Conservation (phyloP, 2,797 vertebrate genomes). For the Alca torda region DNA sequence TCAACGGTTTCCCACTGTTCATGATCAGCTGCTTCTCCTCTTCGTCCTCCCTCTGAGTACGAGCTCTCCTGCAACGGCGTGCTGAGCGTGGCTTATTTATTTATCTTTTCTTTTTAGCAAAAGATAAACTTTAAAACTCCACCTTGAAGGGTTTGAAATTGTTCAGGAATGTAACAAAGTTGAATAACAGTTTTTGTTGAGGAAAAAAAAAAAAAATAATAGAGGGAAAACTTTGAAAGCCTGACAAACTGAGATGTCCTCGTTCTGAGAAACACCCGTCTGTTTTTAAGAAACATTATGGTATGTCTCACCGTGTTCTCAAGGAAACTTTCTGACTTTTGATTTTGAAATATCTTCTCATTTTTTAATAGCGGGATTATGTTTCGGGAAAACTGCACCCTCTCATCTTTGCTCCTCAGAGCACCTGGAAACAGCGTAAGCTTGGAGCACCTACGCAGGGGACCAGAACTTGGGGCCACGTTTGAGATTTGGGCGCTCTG, state of each 20-base stretch:
- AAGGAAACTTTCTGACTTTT: not conserved
- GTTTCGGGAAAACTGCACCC: not conserved
- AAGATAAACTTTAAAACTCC: not conserved
- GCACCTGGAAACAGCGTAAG: fast-evolving
- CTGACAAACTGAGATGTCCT: not conserved
- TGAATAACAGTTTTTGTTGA: not conserved
- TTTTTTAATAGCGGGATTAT: not conserved
- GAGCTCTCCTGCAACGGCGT: not conserved
- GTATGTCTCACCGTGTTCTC: not conserved
- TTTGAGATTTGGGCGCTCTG: too few relatives aligned
- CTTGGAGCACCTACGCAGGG: not conserved
- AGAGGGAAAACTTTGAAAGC: not conserved
- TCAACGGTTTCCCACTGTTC: not conserved
- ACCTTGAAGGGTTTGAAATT: not conserved
- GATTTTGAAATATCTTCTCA: not conserved
- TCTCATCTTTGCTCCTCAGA: not conserved
- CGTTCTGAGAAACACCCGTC: not conserved
- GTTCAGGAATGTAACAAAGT: not conserved
- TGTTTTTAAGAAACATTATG: not conserved
- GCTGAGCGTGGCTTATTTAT: not conserved
- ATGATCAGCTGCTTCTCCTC: too few relatives aligned
- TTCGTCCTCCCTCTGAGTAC: not conserved
- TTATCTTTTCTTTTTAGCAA: too few relatives aligned
- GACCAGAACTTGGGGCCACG: not conserved
- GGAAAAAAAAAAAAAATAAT: too few relatives aligned